phyloP scores from a whole-genome alignment of 2,888 invertebrate genomes.

The Euphydryas editha region DNA sequence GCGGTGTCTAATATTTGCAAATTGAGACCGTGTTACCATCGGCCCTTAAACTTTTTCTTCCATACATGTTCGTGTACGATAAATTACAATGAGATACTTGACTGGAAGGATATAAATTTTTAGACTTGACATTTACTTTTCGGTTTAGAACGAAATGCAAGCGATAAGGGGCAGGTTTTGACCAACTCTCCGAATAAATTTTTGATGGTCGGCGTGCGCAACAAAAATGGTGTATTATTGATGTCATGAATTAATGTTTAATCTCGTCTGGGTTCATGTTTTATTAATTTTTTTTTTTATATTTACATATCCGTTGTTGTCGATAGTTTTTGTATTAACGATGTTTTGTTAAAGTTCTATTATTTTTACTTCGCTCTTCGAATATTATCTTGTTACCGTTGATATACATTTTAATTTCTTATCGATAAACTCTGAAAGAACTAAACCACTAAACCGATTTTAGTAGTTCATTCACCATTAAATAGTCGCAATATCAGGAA shows the following conservation, averaged over 20 bases:
- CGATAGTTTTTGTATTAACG: slow-evolving; percentile 2
- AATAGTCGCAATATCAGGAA: slow-evolving; percentile 5
- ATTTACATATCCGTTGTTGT: neutral
- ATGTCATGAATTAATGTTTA: slow-evolving; percentile 3
- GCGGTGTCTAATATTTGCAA: slow-evolving; percentile 62
- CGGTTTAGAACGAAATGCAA: slow-evolving; percentile 27
- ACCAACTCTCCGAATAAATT: neutral
- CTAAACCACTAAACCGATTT: no score
- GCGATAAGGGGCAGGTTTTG: slow-evolving; percentile 17
- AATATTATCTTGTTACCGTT: neutral
- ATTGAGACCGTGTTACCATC: slow-evolving; percentile 51
- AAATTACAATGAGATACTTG: slow-evolving; percentile 58
- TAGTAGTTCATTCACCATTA: neutral
- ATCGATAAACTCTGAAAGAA: no score
- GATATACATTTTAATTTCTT: no score
- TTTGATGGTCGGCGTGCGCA: neutral
- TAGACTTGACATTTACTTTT: slow-evolving; percentile 57
- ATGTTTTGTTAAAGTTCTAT: neutral
- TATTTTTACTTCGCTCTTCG: neutral
- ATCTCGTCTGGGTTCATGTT: neutral
- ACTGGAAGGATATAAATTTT: slow-evolving; percentile 57
- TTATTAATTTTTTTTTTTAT: slow-evolving; percentile 6
- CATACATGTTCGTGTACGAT: slow-evolving; percentile 61
- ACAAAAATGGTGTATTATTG: neutral
- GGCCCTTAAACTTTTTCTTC: slow-evolving; percentile 52